These are phyloP conservation scores for Pristionchus pacificus DNA, from an alignment of 1,140 invertebrate genomes.

Conservation along the genomic window DNA sequence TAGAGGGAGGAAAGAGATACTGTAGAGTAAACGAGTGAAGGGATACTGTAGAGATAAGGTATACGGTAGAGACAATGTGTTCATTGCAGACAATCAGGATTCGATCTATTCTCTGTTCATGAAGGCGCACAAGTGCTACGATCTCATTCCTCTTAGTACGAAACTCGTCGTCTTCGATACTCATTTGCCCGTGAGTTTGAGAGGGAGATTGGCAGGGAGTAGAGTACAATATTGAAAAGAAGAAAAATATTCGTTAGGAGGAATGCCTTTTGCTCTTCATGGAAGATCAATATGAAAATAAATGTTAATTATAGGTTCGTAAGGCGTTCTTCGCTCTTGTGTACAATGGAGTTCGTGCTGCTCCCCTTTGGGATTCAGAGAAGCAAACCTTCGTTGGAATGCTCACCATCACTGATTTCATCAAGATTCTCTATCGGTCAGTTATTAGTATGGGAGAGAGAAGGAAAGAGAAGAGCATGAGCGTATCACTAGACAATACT, in stretches of 20 bases:
- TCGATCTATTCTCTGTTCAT: slow-evolving; percentile 70
- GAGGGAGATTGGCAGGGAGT: background rate
- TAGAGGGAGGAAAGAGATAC: slow-evolving; percentile 1
- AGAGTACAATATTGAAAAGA: background rate
- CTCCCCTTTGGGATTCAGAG: slow-evolving; percentile 89
- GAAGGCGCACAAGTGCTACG: slow-evolving; percentile 98
- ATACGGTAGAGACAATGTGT: slow-evolving; percentile 4
- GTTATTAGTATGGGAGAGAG: background rate
- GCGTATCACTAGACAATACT: background rate
- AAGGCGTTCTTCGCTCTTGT: slow-evolving; percentile 98
- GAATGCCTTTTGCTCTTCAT: background rate
- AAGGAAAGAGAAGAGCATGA: background rate
- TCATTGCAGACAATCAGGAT: slow-evolving; percentile 55
- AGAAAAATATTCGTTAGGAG: background rate
- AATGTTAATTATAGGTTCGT: slow-evolving; percentile 67
- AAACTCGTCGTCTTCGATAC: slow-evolving; percentile 99
- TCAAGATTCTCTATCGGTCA: slow-evolving; percentile 73
- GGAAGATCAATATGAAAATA: background rate
- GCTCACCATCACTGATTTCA: slow-evolving; percentile 99
- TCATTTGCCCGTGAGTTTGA: slow-evolving; percentile 73
- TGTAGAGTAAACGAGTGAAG: background rate
- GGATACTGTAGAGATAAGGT: slow-evolving; percentile 6
- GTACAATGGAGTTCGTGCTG: slow-evolving; percentile 94
- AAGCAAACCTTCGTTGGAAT: slow-evolving; percentile 85
- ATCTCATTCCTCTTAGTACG: slow-evolving; percentile 95